Base-by-base conservation (phyloP, 64 coral and sea anemone genomes). In the Pocillopora verrucosa region DNA sequence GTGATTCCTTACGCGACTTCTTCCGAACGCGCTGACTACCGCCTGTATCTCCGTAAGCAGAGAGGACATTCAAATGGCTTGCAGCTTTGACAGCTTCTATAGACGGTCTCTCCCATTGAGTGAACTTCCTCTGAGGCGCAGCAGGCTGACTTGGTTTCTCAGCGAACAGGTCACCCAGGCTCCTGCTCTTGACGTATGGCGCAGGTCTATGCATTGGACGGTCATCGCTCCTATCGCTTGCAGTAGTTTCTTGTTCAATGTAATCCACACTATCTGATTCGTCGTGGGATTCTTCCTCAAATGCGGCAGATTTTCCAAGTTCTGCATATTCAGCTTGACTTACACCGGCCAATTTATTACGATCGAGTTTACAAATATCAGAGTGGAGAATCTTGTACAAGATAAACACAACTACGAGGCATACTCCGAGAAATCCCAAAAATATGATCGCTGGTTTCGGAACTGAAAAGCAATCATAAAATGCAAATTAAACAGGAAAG, bases 351-450 rank as follows among this genome's bases (percentile, higher is more conserved):
- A 87, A 45, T 62, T 60, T 76, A 17, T 92, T 74, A 16, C 45
- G 86, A 19, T 73, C 68, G 37, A 62, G 19, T 67, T 86, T 87
- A 36, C 90, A 92, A 0, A 77, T 20, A 4, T 92, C 84, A n/a
- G 77, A 87, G 62, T 79, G 84, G 36, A 92, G 76, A 16, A 92
- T 78, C 64, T 92, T 92, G 90, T 92, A 92, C 51, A 92, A 56
- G 75, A 92, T 79, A 22, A 76, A 84, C 24, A 92, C 79, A 35
- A 92, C n/a, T 9, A 92, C 20, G 4, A 92, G 90, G 60, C 90
- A 92, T 56, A 22, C 83, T 78, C 90, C 90, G 65, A 92, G 90
- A 74, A 86, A 84, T 61, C 83, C 62, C 24, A 92, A 17, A 25
- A 92, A 86, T 61, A 92, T 92, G 62, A 92, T 87, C 36, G 90